Evolutionary conservation across 1,140 invertebrate species (phyloP).

Genomic region (Goniozus legneri): DNA sequence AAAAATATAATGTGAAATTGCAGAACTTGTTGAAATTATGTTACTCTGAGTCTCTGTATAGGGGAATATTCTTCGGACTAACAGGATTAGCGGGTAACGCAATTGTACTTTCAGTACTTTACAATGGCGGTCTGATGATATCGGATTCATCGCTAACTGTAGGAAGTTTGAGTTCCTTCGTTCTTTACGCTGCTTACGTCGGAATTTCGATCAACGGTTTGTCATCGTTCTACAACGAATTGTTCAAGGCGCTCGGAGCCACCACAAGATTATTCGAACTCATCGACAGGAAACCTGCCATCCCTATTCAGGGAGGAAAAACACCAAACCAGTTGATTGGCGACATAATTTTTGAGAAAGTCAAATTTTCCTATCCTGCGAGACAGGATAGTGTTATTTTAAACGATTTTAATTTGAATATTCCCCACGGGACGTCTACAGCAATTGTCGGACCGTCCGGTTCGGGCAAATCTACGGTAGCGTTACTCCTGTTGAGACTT

Average conservation of each 20-base stretch:
- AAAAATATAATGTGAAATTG: constrained; percentile 68
- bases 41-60: constrained; percentile 83
- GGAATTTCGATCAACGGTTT: constrained; percentile 84
- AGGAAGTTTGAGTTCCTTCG: constrained; percentile 85
- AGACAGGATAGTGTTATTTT: constrained; percentile 64
- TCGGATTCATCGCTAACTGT: constrained; percentile 77
- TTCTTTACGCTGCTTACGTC: constrained; percentile 90
- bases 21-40: constrained; percentile 73
- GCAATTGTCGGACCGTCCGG: constrained; percentile 84
- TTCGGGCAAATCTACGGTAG: constrained; percentile 81
- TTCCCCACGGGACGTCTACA: constrained; percentile 69
- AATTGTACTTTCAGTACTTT: constrained; percentile 88
- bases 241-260: constrained; percentile 91
- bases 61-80: constrained; percentile 88
- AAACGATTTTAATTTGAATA: constrained; percentile 65
- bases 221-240: constrained; percentile 86
- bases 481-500: constrained; percentile 71
- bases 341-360: constrained; percentile 69
- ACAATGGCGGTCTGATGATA: constrained; percentile 90
- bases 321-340: constrained; percentile 40
- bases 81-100: constrained; percentile 91
- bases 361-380: constrained; percentile 73
- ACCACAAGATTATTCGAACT: constrained; percentile 86
- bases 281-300: constrained; percentile 74
- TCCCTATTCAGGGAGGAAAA: constrained; percentile 64